Conservation (phyloP, 2,888 invertebrate genomes). For the Drosophila engyochracea region DNA sequence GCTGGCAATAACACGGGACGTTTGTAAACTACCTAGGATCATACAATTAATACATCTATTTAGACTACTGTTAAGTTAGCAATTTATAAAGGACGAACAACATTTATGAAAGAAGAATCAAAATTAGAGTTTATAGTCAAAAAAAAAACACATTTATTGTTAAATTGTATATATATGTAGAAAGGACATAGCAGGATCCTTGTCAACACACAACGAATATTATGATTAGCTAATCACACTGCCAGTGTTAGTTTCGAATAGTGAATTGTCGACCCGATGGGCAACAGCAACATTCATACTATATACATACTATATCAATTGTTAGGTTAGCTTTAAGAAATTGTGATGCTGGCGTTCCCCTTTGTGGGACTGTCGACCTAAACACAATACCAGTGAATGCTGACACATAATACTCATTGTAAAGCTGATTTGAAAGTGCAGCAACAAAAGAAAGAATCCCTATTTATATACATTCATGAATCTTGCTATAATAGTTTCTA, state of each 20-base stretch:
- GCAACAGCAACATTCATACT: conserved; percentile 52
- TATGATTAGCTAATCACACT: conserved; percentile 84
- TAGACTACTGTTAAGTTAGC: conserved; percentile 58
- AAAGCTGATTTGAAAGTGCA: conserved; percentile 63
- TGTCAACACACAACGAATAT: conserved; percentile 78
- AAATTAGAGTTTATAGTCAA: conserved; percentile 59
- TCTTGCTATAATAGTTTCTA: conserved; percentile 51
- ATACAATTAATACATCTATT: conserved; percentile 22
- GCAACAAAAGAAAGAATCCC: conserved; percentile 36
- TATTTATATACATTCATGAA: conserved; percentile 48
- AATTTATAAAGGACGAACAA: conserved; percentile 26
- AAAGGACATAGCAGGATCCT: conserved; percentile 56
- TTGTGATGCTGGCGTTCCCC: conserved; percentile 53
- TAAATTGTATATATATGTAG: conserved; percentile 60
- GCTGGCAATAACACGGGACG: conserved; percentile 84
- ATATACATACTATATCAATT: conserved; percentile 59
- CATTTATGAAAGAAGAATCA: conserved; percentile 13
- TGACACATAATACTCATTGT: conserved; percentile 82
- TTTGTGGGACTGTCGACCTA: conserved; percentile 39
- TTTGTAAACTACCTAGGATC: conserved; percentile 66
- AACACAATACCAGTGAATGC: conserved; percentile 81
- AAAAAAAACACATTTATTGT: conserved; percentile 22
- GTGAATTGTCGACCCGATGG: conserved; percentile 36
- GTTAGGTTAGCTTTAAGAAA: conserved; percentile 71
- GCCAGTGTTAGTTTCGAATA: conserved; percentile 73